These are phyloP conservation scores for Philaethria dido DNA, from an alignment of 2,888 invertebrate species.

Conservation along the genomic window DNA sequence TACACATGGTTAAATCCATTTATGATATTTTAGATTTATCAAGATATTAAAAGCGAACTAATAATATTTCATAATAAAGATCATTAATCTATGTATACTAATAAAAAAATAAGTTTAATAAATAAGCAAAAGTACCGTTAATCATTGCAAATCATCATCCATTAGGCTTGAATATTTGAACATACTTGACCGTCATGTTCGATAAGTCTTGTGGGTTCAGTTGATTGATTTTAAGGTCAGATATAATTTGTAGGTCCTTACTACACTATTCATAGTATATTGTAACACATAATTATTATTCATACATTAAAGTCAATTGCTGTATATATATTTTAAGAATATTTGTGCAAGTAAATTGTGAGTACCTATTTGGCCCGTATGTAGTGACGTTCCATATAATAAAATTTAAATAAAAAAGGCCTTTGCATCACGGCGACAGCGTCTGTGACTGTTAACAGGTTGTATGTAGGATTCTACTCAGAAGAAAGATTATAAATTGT, in stretches of 20 bases:
- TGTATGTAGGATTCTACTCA: no score
- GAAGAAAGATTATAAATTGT: no score
- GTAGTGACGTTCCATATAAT: neutral
- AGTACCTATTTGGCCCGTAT: neutral
- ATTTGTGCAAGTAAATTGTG: neutral
- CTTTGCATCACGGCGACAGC: no score
- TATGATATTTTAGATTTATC: neutral
- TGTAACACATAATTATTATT: conserved; percentile 3
- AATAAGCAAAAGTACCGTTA: conserved; percentile 60
- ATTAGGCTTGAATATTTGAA: conserved; percentile 50
- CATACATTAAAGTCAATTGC: neutral
- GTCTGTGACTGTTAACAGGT: no score
- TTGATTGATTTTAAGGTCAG: conserved; percentile 27
- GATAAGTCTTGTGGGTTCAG: conserved; percentile 41
- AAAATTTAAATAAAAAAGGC: conserved; percentile 1
- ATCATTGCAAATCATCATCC: conserved; percentile 56
- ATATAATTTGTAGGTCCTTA: conserved; percentile 12
- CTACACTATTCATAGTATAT: neutral
- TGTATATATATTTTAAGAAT: neutral
- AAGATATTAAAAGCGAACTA: neutral
- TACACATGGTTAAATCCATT: neutral
- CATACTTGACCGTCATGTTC: conserved; percentile 44
- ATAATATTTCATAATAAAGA: neutral
- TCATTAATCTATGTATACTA: neutral
- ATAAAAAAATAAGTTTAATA: neutral